Percentiles rank a stretch among this genome's conserved stretches.
These are phyloP conservation scores for Protobothrops flavoviridis DNA, from an alignment of 2,113 vertebrate species.

Conservation along the genomic window DNA sequence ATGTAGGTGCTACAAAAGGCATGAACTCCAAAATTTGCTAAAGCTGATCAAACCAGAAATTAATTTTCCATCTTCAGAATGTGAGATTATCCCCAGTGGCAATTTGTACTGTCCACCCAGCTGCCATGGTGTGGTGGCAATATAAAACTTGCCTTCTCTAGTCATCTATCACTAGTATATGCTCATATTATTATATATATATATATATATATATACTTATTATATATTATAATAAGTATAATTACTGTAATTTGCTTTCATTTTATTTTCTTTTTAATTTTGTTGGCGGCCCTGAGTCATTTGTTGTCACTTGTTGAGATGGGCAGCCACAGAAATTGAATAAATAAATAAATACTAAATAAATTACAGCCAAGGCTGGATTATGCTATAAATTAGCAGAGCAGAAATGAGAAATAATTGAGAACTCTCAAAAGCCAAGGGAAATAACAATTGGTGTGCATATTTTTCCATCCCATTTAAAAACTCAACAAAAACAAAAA, in stretches of 20 bases:
- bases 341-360: not conserved
- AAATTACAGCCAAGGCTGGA: not conserved
- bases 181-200: too few relatives aligned
- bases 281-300: not conserved
- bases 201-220: too few relatives aligned
- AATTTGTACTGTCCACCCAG: not conserved
- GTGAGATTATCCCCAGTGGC: not conserved
- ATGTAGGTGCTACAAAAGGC: not conserved
- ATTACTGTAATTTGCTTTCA: not conserved
- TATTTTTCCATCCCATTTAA: not conserved
- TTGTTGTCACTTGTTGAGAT: not conserved
- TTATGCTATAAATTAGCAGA: not conserved
- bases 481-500: not conserved
- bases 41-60: not conserved
- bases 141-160: not conserved
- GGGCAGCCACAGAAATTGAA: not conserved
- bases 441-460: not conserved
- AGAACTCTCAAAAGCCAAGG: too few relatives aligned
- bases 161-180: not conserved
- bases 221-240: too few relatives aligned
- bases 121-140: not conserved
- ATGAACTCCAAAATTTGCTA: not conserved
- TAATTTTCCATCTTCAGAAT: not conserved
- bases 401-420: not conserved
- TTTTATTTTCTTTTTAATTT: not conserved